Base-by-base conservation (phyloP, 2,888 invertebrate species). In the Ectropis crepuscularia region DNA sequence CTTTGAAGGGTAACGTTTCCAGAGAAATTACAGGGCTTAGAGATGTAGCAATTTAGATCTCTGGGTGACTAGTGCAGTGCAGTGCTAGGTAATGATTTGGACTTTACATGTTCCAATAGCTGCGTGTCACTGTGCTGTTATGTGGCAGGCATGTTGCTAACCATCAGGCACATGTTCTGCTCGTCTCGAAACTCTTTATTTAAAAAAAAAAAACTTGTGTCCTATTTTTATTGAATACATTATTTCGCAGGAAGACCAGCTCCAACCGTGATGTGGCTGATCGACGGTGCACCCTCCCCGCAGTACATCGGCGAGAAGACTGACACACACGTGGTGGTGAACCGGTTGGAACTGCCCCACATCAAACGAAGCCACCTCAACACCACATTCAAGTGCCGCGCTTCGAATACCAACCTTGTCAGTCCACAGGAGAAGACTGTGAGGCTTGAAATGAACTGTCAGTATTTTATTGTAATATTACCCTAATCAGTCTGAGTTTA, bases 331-430 rank as follows among this genome's bases (percentile, higher is more conserved):
- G 95, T 97, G 58, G 95, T 97, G 48, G 96, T 97, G 64, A 98
- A 97, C 92, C 94, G 95, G 64, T 88, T 98, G 74, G 96, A 95
- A 82, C 94, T 97, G 72, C 94, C 95, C 12, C 94, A 95, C 71
- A 94, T 98, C 60, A 95, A 94, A 72, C 93, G 97, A 71, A 95
- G 95, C 67, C 96, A 97, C 75, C 94, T 97, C 63, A 97, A 97
- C 87, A 96, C 96, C 46, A 96, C 97, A 41, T 97, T 96, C 92
- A 97, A 96, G 85, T 98, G 98, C 83, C 95, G 97, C 86, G 97
- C 97, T 9, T 95, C 96, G 63, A 98, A 98, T 85, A 97, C 97
- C 49, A 96, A 97, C 85, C 94, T 97, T 67, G 96, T 96, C 84
- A 95, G 96, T 81, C 97, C 98, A 0, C 94, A 96, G 61, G 97